Base-by-base conservation (phyloP, 1,140 invertebrate species). In the Pemphigus obesinymphae region DNA sequence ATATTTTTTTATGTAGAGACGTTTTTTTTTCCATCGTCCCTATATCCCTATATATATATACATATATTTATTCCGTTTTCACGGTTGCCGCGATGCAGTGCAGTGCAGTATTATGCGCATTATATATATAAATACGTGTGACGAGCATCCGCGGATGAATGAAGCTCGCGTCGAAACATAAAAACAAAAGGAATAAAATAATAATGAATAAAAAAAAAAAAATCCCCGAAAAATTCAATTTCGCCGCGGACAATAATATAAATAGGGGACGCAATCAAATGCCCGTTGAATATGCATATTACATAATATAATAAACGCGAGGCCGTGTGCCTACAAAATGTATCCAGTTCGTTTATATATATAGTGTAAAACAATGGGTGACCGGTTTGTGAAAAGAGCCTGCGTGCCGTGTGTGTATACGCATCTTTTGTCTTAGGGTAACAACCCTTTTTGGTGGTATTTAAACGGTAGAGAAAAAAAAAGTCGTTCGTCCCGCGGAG, bases 371-470 rank as follows among this genome's bases (percentile, higher is more conserved):
- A 72, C 68, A 72, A 72, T 72, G 15, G 68, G 68, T 72, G 68
- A 72, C 68, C 68, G 68, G 68, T 72, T 72, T 72, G 68, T 72
- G 68, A 72, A 72, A 72, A 72, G 68, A 72, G 68, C 11, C 68
- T 10, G 63, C n/a, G 63, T 50, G 48, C 11, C 48, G 48, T 4
- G 50, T n/a, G 50, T n/a, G 55, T 8, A 26, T 29, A 26, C 13
- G 20, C 68, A 72, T 72, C 68, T 72, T 72, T 72, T 72, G 68
- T 72, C 68, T 72, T 72, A 72, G 40, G 68, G 43, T 45, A 29
- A 5, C 43, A 26, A 72, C 68, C 68, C 68, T 17, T 45, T 72
- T 72, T 45, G 15, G 20, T 7, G 23, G 40, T 15, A 17, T 72
- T 72, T 29, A 48, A 72, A 72, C 68, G 43, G 23, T 15, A 45